A percentile compares a stretch with the other conserved stretches of the same genome.
Evolutionary conservation across 2,888 invertebrate genomes (phyloP).

Genomic region (Drosophila conformis): DNA sequence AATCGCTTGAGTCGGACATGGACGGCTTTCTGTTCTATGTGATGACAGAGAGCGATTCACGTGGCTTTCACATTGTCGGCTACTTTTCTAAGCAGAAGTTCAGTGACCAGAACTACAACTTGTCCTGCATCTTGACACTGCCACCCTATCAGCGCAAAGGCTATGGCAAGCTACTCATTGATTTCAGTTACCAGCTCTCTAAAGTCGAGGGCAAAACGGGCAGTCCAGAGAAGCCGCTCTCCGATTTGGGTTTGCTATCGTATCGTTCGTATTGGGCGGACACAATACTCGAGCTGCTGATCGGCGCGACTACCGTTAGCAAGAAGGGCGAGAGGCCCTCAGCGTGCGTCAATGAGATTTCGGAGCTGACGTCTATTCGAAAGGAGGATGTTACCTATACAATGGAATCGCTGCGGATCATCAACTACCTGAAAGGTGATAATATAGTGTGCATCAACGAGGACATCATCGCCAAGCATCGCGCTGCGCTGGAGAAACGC

Average conservation of each 20-base stretch:
- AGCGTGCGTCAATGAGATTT: conserved; percentile 98
- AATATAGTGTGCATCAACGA: conserved; percentile 97
- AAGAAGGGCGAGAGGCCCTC: conserved; percentile 96
- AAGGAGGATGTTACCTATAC: conserved; percentile 99
- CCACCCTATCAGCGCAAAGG: conserved; percentile 99
- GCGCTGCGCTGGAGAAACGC: conserved; percentile 93
- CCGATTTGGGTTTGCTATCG: conserved; percentile 97
- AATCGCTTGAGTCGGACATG: conserved; percentile 98
- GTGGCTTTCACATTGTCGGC: conserved; percentile 99
- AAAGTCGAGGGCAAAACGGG: conserved; percentile 99
- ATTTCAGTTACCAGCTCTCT: conserved; percentile 99
- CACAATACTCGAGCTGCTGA: conserved; percentile 96
- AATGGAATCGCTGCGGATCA: conserved; percentile 96
- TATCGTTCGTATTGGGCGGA: conserved; percentile 99
- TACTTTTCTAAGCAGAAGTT: conserved; percentile 99
- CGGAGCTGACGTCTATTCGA: conserved; percentile 99
- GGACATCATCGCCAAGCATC: conserved; percentile 94
- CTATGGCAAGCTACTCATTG: conserved; percentile 98
- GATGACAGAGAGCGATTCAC: conserved; percentile 90
- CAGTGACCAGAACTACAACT: conserved; percentile 99
- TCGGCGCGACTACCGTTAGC: conserved; percentile 91
- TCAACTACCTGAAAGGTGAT: conserved; percentile 99
- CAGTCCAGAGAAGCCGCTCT: conserved; percentile 99
- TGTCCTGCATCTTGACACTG: conserved; percentile 96
- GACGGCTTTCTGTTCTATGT: conserved; percentile 99